Conservation (phyloP, 2,797 vertebrate species). For the Mus minutoides region DNA sequence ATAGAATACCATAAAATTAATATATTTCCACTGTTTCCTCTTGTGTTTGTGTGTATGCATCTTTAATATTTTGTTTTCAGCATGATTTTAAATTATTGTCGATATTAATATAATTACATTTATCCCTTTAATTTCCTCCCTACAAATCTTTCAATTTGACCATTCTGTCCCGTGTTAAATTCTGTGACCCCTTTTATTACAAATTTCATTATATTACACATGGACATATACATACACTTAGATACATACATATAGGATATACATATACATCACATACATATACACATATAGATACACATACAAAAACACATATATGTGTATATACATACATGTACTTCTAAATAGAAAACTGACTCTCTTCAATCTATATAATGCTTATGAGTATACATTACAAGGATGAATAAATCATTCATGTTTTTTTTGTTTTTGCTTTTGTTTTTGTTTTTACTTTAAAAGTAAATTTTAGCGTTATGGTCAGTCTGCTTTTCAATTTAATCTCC, state of each 20-base stretch:
- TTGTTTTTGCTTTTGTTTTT: no score
- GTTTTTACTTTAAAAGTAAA: conserved; percentile 52
- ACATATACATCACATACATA: no score
- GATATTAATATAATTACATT: background rate
- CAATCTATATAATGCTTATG: no score
- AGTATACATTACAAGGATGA: background rate
- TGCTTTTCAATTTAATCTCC: conserved; percentile 26
- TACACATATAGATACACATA: background rate
- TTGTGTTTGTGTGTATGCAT: background rate
- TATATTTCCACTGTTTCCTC: conserved; percentile 5
- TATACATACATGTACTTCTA: no score
- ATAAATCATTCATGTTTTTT: background rate
- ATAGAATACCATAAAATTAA: conserved; percentile 47
- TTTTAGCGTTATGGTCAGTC: conserved; percentile 77
- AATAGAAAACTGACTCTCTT: no score
- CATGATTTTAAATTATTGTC: background rate
- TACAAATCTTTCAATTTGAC: background rate
- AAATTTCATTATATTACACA: background rate
- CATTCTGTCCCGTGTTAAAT: background rate
- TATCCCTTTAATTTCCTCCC: background rate
- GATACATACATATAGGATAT: no score
- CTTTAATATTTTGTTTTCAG: background rate
- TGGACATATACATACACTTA: no score
- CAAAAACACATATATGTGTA: no score
- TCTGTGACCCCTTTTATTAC: background rate